Evolutionary conservation across 2,888 invertebrate species (phyloP).

Genomic region (Polydesmus complanatus): DNA sequence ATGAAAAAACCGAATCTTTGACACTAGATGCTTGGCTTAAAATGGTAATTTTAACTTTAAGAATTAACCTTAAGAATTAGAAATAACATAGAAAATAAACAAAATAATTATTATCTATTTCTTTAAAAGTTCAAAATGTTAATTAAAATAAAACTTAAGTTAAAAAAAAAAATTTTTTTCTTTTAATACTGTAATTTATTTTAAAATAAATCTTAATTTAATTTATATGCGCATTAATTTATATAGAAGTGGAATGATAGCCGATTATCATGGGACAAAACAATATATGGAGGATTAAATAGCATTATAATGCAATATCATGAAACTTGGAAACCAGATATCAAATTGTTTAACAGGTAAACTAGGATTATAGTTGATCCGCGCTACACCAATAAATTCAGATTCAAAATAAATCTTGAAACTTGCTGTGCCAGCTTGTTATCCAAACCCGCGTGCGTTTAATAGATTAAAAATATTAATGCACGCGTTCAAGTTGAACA

Average conservation of each 20-base stretch:
- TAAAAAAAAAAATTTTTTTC: neutral
- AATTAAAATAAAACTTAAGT: neutral
- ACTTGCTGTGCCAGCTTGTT: too few species aligned
- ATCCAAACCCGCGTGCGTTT: too few species aligned
- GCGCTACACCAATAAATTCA: neutral
- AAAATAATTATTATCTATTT: neutral
- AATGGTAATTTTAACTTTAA: conserved; percentile 6
- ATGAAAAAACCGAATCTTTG: conserved; percentile 9
- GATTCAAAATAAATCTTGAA: too few species aligned
- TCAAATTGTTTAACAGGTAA: conserved; percentile 10
- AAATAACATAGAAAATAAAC: neutral
- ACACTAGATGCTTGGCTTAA: conserved; percentile 9
- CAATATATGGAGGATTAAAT: conserved; percentile 1
- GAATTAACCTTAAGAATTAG: neutral
- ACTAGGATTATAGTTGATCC: neutral
- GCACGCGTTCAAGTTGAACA: too few species aligned
- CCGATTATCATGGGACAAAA: conserved; percentile 5
- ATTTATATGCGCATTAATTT: neutral
- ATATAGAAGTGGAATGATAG: conserved; percentile 12
- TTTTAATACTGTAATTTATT: neutral
- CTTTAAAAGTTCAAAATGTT: neutral
- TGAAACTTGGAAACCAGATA: conserved; percentile 9
- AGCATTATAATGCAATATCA: conserved; percentile 1
- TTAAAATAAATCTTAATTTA: neutral
- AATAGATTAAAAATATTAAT: too few species aligned